Conservation (phyloP, 2,888 invertebrate genomes). For the Tortricodes alternella region DNA sequence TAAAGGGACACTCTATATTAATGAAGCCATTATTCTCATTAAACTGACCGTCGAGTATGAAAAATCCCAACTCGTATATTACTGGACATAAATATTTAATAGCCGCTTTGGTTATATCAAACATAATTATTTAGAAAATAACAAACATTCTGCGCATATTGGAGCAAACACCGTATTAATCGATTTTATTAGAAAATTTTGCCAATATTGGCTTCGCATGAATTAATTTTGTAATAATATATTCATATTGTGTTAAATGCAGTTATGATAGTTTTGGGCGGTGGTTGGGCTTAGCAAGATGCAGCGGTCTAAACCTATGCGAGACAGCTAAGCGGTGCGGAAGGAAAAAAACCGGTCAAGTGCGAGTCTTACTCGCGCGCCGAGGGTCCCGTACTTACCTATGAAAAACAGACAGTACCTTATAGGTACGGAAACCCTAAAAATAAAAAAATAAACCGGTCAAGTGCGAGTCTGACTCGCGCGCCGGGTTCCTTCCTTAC, state of each 20-base stretch:
- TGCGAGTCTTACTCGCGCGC: too few relatives aligned
- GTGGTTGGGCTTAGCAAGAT: neutral
- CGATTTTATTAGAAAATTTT: conserved; percentile 16
- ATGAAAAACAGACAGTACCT: too few relatives aligned
- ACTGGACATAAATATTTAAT: conserved; percentile 17
- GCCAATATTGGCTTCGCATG: conserved; percentile 10
- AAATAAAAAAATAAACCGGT: too few relatives aligned
- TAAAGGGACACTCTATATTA: conserved; percentile 24
- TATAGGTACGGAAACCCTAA: too few relatives aligned
- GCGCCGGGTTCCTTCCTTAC: too few relatives aligned
- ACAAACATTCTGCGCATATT: conserved; percentile 11
- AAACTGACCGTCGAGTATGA: conserved; percentile 14
- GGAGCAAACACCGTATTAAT: conserved; percentile 11
- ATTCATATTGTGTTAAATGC: neutral
- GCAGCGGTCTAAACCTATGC: too few relatives aligned
- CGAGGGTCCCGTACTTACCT: too few relatives aligned
- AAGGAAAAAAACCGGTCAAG: too few relatives aligned
- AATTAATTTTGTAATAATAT: conserved; percentile 8
- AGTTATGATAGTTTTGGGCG: neutral
- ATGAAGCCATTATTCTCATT: conserved; percentile 26
- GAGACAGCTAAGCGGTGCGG: too few relatives aligned
- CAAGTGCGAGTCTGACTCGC: too few relatives aligned
- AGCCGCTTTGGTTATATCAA: conserved; percentile 18
- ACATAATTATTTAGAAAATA: conserved; percentile 25
- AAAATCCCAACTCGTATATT: conserved; percentile 20